Evolutionary conservation across 1,140 invertebrate species (phyloP).

Genomic region (Vanessa tameamea): DNA sequence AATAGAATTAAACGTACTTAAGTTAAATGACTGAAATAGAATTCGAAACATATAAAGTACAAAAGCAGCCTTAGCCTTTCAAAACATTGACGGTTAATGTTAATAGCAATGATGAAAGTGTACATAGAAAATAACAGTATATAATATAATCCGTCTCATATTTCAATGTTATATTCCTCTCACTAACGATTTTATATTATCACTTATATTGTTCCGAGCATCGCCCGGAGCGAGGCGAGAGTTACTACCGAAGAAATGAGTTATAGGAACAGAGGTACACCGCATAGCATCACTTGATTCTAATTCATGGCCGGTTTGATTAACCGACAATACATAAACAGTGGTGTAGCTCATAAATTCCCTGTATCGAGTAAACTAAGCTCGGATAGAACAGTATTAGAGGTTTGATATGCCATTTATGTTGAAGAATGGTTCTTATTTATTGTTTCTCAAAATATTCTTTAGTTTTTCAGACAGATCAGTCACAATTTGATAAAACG

Average conservation of each 20-base stretch:
- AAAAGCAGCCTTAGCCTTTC: background rate
- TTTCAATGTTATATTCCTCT: conserved; percentile 18
- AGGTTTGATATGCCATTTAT: conserved; percentile 6
- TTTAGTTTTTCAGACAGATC: no score
- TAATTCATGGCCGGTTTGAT: conserved; percentile 36
- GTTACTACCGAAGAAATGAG: conserved; percentile 27
- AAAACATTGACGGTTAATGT: conserved; percentile 1
- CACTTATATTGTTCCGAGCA: conserved; percentile 33
- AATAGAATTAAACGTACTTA: no score
- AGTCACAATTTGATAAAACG: no score
- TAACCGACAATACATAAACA: conserved; percentile 33
- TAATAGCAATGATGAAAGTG: conserved; percentile 2
- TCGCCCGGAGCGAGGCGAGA: conserved; percentile 21
- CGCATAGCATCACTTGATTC: conserved; percentile 33
- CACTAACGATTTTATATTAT: conserved; percentile 30
- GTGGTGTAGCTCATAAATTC: conserved; percentile 21
- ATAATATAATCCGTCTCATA: conserved; percentile 13
- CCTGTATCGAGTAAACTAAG: conserved; percentile 11
- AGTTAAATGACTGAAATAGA: no score
- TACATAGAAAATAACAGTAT: conserved; percentile 6
- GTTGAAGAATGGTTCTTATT: background rate
- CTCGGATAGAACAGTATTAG: conserved; percentile 25
- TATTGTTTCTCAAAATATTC: no score
- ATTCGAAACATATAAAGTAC: background rate
- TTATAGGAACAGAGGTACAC: conserved; percentile 26